A percentile compares a stretch with the other conserved stretches of the same genome.
These are phyloP conservation scores for Acropora yongei DNA, from an alignment of 64 coral and sea anemone species.

Conservation along the genomic window DNA sequence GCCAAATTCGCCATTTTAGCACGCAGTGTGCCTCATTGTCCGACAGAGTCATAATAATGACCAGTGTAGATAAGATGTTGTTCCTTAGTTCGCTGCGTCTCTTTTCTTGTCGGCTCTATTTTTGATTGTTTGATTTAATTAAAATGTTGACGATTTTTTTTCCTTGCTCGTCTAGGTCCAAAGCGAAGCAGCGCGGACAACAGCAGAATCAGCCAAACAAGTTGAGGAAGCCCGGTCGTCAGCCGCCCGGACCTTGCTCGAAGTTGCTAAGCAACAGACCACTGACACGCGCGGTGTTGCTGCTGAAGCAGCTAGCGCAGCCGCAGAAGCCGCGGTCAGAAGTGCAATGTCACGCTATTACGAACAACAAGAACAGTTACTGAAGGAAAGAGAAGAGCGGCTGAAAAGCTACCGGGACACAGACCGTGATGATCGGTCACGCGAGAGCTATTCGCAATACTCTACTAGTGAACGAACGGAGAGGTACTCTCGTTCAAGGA, in stretches of 20 bases:
- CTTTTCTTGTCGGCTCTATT: too few species aligned
- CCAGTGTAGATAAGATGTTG: too few species aligned
- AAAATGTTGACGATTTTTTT: not conserved
- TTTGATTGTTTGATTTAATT: not conserved
- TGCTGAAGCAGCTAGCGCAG: conserved; percentile 77
- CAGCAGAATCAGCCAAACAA: conserved; percentile 60
- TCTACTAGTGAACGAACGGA: conserved; percentile 28
- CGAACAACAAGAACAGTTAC: conserved; percentile 52
- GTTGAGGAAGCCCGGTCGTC: conserved; percentile 81
- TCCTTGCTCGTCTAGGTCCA: conserved; percentile 36
- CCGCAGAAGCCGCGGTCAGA: conserved; percentile 82
- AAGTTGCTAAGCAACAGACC: conserved; percentile 77
- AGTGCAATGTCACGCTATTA: conserved; percentile 70
- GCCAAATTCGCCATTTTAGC: too few species aligned
- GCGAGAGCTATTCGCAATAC: conserved; percentile 48
- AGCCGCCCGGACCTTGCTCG: conserved; percentile 72
- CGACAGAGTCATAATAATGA: too few species aligned
- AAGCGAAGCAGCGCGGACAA: conserved; percentile 66
- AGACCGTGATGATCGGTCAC: conserved; percentile 30
- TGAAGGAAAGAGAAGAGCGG: conserved; percentile 23
- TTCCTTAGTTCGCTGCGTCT: too few species aligned
- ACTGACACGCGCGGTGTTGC: conserved; percentile 60
- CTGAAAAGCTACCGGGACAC: conserved; percentile 2
- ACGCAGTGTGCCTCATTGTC: too few species aligned
- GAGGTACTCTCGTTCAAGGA: conserved; percentile 60